Percentiles rank a stretch among this genome's conserved stretches.
These are phyloP conservation scores for Ectemnius cavifrons DNA, from an alignment of 2,888 invertebrate species.

Conservation along the genomic window DNA sequence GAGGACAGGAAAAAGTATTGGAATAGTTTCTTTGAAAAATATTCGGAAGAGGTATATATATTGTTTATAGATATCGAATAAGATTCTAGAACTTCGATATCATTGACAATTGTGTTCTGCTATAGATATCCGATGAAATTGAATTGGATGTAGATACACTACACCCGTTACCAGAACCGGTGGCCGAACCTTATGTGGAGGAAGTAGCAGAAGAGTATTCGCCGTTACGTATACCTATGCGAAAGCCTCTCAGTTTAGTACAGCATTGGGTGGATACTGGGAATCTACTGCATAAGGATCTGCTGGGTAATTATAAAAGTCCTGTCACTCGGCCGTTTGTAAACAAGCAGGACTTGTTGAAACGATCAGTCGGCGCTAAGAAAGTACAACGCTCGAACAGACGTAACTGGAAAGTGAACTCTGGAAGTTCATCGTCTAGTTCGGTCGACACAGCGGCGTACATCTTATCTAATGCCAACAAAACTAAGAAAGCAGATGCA, in stretches of 20 bases:
- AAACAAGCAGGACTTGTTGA: conserved; percentile 46
- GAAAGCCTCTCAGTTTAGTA: conserved; percentile 57
- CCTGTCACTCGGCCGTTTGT: conserved; percentile 53
- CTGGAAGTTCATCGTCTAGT: conserved; percentile 51
- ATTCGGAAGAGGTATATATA: conserved; percentile 3
- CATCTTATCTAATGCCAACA: conserved; percentile 66
- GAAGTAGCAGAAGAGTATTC: too few relatives aligned
- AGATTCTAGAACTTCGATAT: conserved; percentile 45
- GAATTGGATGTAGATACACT: conserved; percentile 50
- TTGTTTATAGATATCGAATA: conserved; percentile 29
- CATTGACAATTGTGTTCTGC: conserved; percentile 50
- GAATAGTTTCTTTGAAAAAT: conserved; percentile 9
- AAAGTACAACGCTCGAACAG: not conserved
- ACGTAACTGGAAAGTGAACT: not conserved
- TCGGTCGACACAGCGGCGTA: conserved; percentile 71
- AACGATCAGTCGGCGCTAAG: not conserved
- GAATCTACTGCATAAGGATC: conserved; percentile 52
- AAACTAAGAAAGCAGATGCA: conserved; percentile 62
- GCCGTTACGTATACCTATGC: conserved; percentile 42
- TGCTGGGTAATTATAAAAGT: conserved; percentile 16
- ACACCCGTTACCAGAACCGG: not conserved
- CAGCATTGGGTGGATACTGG: conserved; percentile 72
- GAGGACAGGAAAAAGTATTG: not conserved
- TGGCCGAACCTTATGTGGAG: not conserved
- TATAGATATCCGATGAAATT: conserved; percentile 52